Conservation (phyloP, 2,888 invertebrate genomes). For the Zonitis immaculata region DNA sequence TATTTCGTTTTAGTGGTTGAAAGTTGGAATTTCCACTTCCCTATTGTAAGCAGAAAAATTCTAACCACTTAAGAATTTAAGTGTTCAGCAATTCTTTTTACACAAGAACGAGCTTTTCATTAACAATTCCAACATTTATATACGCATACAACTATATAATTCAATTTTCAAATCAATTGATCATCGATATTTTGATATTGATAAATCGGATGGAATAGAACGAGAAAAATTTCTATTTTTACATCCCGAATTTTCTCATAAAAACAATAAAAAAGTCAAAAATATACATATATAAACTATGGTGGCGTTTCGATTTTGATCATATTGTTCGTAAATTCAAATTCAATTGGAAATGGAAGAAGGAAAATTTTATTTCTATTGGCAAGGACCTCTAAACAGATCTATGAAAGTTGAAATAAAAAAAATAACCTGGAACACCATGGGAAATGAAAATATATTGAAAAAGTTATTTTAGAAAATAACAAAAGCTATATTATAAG, state of each 20-base stretch:
- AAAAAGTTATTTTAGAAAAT: background rate
- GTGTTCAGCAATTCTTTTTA: conserved; percentile 9
- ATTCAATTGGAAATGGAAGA: background rate
- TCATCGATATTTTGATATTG: background rate
- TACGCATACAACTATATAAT: background rate
- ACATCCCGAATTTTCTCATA: background rate
- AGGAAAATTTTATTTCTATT: background rate
- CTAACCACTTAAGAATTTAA: conserved; percentile 5
- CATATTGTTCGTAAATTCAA: background rate
- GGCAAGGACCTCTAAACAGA: background rate
- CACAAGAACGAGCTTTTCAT: conserved; percentile 3
- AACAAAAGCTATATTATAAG: background rate
- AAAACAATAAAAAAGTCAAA: background rate
- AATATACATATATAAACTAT: background rate
- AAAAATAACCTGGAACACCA: background rate
- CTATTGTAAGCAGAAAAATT: conserved; percentile 4
- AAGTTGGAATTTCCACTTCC: background rate
- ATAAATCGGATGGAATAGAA: background rate
- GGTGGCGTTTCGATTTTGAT: background rate
- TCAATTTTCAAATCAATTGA: background rate
- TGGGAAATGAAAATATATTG: background rate
- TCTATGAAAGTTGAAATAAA: background rate
- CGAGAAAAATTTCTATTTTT: background rate
- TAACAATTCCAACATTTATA: conserved; percentile 6
- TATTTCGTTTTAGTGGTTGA: background rate